Evolutionary conservation across 30 jellyfish, hydroid and myxozoan species (phyloP).

Genomic region (Turritopsis dohrnii): DNA sequence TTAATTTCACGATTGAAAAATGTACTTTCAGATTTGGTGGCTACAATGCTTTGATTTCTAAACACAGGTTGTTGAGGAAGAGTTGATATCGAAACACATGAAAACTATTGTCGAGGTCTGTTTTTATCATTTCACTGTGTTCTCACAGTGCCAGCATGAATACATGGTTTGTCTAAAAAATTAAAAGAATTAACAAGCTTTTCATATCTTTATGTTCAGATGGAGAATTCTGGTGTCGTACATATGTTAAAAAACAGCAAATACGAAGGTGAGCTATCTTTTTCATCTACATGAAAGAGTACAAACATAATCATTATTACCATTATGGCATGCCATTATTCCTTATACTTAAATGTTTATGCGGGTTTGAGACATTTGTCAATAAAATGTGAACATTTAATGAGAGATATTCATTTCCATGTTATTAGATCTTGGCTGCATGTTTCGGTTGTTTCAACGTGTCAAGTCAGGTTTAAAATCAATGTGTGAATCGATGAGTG

Average conservation of each 20-base stretch:
- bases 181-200: background rate
- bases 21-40: background rate
- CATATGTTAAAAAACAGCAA: constrained; percentile 92
- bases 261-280: constrained; percentile 65
- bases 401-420: too few species aligned
- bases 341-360: too few species aligned
- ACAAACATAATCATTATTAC: too few species aligned
- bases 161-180: background rate
- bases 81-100: constrained; percentile 86
- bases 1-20: background rate
- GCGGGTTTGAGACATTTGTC: too few species aligned
- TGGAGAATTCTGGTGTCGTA: constrained; percentile 97
- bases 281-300: background rate
- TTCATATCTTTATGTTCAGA: constrained; percentile 35
- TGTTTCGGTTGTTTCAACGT: constrained; percentile 74
- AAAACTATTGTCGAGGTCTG: constrained; percentile 94
- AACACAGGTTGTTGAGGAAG: constrained; percentile 91
- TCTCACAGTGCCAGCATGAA: background rate
- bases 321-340: too few species aligned
- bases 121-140: background rate
- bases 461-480: constrained; percentile 72
- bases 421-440: constrained; percentile 88
- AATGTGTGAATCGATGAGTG: constrained; percentile 88
- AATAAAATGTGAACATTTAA: too few species aligned
- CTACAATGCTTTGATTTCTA: background rate